phyloP scores from a whole-genome alignment of 2,113 vertebrate genomes.

The Cottus gobio region DNA sequence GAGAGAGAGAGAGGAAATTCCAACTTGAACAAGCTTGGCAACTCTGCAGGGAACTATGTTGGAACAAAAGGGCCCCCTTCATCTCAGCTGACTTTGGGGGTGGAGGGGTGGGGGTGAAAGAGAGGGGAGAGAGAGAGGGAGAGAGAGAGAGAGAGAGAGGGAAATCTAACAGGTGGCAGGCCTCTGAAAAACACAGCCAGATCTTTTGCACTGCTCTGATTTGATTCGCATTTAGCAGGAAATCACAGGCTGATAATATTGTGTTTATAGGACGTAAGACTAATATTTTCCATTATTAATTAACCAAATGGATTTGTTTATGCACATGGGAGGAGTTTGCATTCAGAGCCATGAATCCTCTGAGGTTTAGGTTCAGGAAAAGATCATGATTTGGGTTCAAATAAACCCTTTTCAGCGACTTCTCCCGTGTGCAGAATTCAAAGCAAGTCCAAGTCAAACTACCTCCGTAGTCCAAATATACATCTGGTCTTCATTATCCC shows the following conservation, averaged over 20 bases:
- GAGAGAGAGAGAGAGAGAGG: conserved; percentile 58
- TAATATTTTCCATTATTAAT: not conserved
- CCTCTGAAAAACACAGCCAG: conserved; percentile 40
- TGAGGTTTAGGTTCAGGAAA: not conserved
- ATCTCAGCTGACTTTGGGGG: conserved; percentile 77
- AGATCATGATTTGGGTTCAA: not conserved
- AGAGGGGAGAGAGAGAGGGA: not conserved
- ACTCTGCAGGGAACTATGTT: conserved; percentile 81
- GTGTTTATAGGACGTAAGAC: not conserved
- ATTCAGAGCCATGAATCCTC: too few species aligned
- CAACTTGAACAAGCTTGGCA: conserved; percentile 79
- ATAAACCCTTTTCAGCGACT: not conserved
- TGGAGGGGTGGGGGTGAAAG: not conserved
- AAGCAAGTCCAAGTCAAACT: not conserved
- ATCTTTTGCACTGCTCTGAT: conserved; percentile 7
- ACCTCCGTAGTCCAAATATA: not conserved
- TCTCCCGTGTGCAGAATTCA: not conserved
- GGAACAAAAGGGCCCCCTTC: conserved; percentile 82
- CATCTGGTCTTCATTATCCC: not conserved
- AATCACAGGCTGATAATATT: not conserved
- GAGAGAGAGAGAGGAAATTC: conserved; percentile 63
- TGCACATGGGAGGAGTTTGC: not conserved
- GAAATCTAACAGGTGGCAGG: conserved; percentile 74
- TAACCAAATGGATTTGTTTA: not conserved
- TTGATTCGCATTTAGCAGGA: not conserved